phyloP scores from a whole-genome alignment of 2,797 vertebrate genomes.

The Pseudomugil gertrudae region DNA sequence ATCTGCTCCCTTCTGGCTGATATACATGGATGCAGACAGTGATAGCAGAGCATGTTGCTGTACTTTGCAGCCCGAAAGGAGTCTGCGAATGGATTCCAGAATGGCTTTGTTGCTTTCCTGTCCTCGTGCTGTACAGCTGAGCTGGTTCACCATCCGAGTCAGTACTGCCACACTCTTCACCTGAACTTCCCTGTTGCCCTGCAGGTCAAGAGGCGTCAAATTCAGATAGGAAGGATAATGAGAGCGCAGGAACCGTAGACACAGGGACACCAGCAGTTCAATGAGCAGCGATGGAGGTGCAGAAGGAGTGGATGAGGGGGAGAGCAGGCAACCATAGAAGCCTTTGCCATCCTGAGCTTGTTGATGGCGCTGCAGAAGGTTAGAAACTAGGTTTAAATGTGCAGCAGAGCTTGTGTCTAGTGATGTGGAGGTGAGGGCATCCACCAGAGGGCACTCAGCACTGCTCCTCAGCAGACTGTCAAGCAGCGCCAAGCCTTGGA shows the following conservation, averaged over 20 bases:
- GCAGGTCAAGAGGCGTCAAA: slow-evolving; percentile 85
- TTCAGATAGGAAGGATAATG: slow-evolving; percentile 91
- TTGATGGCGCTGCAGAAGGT: slow-evolving; percentile 93
- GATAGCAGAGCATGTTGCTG: slow-evolving; percentile 92
- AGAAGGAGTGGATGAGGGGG: slow-evolving; percentile 74
- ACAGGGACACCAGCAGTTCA: slow-evolving; percentile 91
- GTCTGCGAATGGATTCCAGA: slow-evolving; percentile 78
- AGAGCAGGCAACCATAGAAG: slow-evolving; percentile 89
- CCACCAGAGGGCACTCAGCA: slow-evolving; percentile 87
- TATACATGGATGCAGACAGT: slow-evolving; percentile 92
- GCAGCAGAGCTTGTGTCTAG: slow-evolving; percentile 93
- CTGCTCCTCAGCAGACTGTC: slow-evolving; percentile 92
- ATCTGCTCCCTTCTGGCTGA: slow-evolving; percentile 83
- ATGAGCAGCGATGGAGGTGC: slow-evolving; percentile 85
- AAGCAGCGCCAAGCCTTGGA: slow-evolving; percentile 91
- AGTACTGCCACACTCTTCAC: slow-evolving; percentile 96
- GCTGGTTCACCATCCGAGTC: slow-evolving; percentile 86
- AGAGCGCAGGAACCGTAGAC: slow-evolving; percentile 91
- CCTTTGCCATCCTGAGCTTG: slow-evolving; percentile 89
- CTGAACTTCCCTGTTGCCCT: slow-evolving; percentile 94
- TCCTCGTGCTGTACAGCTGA: slow-evolving; percentile 76
- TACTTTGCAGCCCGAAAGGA: slow-evolving; percentile 88
- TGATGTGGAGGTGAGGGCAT: slow-evolving; percentile 87
- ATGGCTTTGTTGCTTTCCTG: slow-evolving; percentile 44
- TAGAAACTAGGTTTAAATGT: slow-evolving; percentile 93